phyloP scores from a whole-genome alignment of 1,140 invertebrate genomes.

The Bombus waltoni region DNA sequence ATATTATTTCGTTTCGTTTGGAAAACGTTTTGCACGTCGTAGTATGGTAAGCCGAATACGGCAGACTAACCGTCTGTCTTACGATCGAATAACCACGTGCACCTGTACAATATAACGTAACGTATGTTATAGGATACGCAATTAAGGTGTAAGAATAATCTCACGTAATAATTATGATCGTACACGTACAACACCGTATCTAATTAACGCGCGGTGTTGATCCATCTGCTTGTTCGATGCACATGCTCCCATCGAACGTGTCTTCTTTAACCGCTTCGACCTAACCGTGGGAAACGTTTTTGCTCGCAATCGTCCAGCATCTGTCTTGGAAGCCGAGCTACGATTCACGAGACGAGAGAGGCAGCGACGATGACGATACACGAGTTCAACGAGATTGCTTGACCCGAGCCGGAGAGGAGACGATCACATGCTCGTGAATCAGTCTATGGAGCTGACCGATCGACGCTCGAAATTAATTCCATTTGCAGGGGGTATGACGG shows the following conservation, averaged over 20 bases:
- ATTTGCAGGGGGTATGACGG: constrained; percentile 60
- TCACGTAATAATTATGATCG: no score
- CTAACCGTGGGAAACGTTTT: not conserved
- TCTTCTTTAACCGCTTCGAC: not conserved
- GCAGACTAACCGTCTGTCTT: no score
- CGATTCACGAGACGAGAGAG: not conserved
- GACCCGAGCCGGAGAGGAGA: not conserved
- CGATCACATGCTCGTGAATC: constrained; percentile 18
- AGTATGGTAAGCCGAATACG: no score
- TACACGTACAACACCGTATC: no score
- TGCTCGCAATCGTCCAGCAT: not conserved
- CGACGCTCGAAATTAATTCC: constrained; percentile 55
- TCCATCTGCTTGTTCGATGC: no score
- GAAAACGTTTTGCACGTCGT: not conserved
- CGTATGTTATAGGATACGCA: no score
- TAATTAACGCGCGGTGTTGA: no score
- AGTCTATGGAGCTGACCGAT: not conserved
- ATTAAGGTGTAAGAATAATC: no score
- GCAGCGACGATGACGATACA: not conserved
- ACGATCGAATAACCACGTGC: no score
- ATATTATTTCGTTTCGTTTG: not conserved
- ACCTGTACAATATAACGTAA: no score
- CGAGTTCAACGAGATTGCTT: not conserved
- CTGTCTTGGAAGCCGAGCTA: not conserved
- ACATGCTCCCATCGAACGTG: no score